Percentiles rank a stretch among this genome's conserved stretches.
Conservation (phyloP, 2,888 invertebrate genomes). For the Agrotis exclamationis region DNA sequence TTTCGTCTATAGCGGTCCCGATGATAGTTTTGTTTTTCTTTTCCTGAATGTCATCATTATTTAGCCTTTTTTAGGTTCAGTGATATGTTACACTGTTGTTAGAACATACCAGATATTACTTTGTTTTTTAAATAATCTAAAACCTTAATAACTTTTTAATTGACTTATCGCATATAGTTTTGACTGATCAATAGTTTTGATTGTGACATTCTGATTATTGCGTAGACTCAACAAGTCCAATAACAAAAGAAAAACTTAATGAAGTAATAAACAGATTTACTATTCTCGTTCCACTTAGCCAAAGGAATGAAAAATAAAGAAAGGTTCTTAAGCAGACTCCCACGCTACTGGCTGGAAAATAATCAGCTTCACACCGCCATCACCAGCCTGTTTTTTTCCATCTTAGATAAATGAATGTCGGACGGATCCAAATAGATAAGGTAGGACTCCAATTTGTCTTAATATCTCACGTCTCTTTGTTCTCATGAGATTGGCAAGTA, state of each 20-base stretch:
- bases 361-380: slow-evolving; percentile 28
- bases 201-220: too few species aligned
- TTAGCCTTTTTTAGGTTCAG: too few species aligned
- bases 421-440: slow-evolving; percentile 46
- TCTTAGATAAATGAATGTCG: slow-evolving; percentile 45
- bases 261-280: neutral
- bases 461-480: slow-evolving; percentile 32
- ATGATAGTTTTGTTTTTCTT: slow-evolving; percentile 4
- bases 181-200: too few species aligned
- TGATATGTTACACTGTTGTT: too few species aligned
- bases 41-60: too few species aligned
- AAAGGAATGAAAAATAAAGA: slow-evolving; percentile 11
- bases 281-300: neutral
- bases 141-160: too few species aligned
- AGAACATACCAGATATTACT: too few species aligned
- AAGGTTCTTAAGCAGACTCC: slow-evolving; percentile 8
- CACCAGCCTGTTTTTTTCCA: slow-evolving; percentile 34
- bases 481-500: slow-evolving; percentile 1
- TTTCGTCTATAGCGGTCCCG: neutral
- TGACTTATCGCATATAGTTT: too few species aligned
- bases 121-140: too few species aligned
- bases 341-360: slow-evolving; percentile 18
- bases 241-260: too few species aligned
- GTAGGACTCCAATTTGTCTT: slow-evolving; percentile 52
- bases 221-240: too few species aligned